Evolutionary conservation across 2,797 vertebrate species (phyloP), one percentile per base, ranked within the genome.

Genomic region (Synaphobranchus kaupii): DNA sequence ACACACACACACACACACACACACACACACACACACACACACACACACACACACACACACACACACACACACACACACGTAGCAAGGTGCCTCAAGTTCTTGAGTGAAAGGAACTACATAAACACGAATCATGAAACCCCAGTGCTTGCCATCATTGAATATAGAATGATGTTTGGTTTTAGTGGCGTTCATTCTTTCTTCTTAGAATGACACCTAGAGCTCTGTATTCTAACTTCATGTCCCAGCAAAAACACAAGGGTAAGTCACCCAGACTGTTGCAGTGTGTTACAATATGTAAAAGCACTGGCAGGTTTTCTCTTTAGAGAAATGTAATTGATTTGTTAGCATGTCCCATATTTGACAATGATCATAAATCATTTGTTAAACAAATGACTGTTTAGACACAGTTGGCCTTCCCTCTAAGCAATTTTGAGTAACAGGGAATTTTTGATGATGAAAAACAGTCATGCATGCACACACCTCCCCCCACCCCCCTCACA

Each of bases 361-460:
- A 95, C 95, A 95, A 95, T 96, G 95, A 96, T 96, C 95, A 96
- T 96, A 96, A 96, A 97, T 96, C 95, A 96, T 94, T 93, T 94
- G 94, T 96, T 95, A 96, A 96, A 96, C 95, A 96, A 96, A 96
- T 94, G 95, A 94, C 88, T 92, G 94, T 95, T 94, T 92, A 92
- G 93, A 93, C 95, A 94, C 95, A 95, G 95, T 95, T 94, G 95
- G 94, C 93, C 94, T 93, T 94, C 84, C 17, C 68, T 94, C 89
- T 93, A 94, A 73, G 85, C 94, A 93, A 93, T 93, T 94, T 94
- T 92, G 94, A 95, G 96, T 96, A 95, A 95, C 95, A 95, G 90
- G 68, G 95, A 95, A 95, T 94, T 94, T 95, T 93, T 95, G 94
- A 95, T 94, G 93, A 94, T 87, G 83, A 87, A 87, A 87, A 73